Conservation (phyloP, 2,113 vertebrate species). For the Machaerirhynchus nigripectus region DNA sequence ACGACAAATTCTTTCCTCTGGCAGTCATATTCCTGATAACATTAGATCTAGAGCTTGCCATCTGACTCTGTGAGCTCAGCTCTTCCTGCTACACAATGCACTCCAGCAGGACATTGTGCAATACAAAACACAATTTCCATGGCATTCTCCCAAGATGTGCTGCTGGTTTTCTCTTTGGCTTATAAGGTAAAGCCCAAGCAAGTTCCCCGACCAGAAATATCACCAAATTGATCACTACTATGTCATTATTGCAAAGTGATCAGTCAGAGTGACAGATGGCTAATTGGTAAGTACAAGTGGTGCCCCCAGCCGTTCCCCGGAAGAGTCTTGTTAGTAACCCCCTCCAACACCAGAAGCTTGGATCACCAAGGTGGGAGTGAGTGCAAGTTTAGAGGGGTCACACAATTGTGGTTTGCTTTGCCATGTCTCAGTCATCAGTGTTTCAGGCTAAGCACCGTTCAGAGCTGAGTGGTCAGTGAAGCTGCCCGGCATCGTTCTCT, state of each 20-base stretch:
- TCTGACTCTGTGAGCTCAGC: neutral
- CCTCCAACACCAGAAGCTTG: neutral
- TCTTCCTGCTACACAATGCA: neutral
- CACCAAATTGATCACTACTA: neutral
- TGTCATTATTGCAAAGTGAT: constrained; percentile 19
- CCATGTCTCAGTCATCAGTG: neutral
- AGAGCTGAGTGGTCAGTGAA: neutral
- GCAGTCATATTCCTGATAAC: neutral
- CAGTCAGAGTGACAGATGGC: constrained; percentile 10
- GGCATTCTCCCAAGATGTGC: neutral
- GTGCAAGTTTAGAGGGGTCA: neutral
- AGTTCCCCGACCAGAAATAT: neutral
- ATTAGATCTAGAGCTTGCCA: neutral
- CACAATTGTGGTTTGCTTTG: neutral
- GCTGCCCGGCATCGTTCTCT: neutral
- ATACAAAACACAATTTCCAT: neutral
- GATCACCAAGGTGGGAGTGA: neutral
- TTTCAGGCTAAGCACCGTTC: neutral
- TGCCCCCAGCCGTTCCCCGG: neutral
- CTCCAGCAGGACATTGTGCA: neutral
- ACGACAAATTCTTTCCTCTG: neutral
- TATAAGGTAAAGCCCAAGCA: neutral
- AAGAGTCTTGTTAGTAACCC: neutral
- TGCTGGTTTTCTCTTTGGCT: neutral
- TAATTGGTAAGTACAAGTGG: neutral